Conservation (phyloP, 2,888 invertebrate genomes). For the Leptarthrus brevirostris region DNA sequence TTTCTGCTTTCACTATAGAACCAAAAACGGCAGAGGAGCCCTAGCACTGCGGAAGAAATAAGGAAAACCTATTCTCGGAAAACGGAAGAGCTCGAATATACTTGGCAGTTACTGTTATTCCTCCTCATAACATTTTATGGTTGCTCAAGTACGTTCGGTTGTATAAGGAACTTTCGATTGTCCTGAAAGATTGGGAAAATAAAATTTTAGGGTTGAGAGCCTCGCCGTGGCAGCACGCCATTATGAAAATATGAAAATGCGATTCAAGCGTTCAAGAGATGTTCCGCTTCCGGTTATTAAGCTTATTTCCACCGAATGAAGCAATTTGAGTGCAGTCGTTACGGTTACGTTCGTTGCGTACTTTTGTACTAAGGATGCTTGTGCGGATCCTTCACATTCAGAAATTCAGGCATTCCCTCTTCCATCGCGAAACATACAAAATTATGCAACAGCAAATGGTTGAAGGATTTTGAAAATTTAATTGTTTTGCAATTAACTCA, state of each 20-base stretch:
- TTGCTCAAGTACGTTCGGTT: conserved; percentile 6
- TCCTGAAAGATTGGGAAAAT: conserved; percentile 38
- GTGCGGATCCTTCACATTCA: neutral
- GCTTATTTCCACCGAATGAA: conserved; percentile 11
- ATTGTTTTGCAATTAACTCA: conserved; percentile 23
- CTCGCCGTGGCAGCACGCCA: neutral
- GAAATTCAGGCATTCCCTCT: neutral
- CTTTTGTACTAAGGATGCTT: neutral
- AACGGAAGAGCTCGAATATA: neutral
- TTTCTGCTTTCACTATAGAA: neutral
- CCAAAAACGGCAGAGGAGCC: neutral
- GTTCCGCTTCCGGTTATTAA: conserved; percentile 32
- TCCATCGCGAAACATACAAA: neutral
- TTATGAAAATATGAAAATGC: conserved; percentile 35
- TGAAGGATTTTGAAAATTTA: conserved; percentile 25
- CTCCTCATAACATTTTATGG: conserved; percentile 29
- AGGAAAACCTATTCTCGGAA: neutral
- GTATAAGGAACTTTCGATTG: conserved; percentile 35
- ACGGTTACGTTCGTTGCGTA: neutral
- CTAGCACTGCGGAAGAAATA: neutral
- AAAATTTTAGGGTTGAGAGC: conserved; percentile 27
- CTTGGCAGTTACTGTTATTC: conserved; percentile 31
- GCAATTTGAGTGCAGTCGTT: conserved; percentile 23
- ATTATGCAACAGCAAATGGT: neutral
- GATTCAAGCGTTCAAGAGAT: neutral